Conservation (phyloP, 23 tunicate species). For the Halocynthia aurantium region DNA sequence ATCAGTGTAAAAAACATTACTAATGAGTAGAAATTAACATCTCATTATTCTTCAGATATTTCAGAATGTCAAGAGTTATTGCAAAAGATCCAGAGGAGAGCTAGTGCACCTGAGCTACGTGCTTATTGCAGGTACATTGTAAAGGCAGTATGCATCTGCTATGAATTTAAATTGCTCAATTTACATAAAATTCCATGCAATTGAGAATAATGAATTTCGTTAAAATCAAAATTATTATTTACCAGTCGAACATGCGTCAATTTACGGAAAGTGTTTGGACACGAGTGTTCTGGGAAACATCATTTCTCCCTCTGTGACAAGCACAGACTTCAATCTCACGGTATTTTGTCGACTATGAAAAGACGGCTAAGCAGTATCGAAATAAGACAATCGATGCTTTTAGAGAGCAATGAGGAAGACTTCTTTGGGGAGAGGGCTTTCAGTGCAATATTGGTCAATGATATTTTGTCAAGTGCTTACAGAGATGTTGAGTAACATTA, state of each 20-base stretch:
- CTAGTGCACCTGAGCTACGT: conserved; percentile 29
- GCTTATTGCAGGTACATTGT: conserved; percentile 7
- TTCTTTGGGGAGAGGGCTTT: background rate
- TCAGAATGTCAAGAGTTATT: background rate
- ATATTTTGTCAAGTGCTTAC: conserved; percentile 22
- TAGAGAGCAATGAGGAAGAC: conserved; percentile 8
- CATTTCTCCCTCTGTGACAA: background rate
- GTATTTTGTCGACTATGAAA: background rate
- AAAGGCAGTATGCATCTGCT: background rate
- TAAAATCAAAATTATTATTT: no score
- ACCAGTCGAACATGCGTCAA: background rate
- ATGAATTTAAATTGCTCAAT: background rate
- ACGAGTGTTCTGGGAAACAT: background rate
- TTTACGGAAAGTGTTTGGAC: conserved; percentile 14
- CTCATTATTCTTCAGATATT: conserved; percentile 5
- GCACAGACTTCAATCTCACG: background rate
- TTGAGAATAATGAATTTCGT: background rate
- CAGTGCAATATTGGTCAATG: conserved; percentile 16
- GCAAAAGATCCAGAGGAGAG: conserved; percentile 5
- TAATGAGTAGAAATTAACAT: background rate
- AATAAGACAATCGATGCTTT: background rate
- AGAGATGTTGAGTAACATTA: background rate
- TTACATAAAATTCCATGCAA: conserved; percentile 1
- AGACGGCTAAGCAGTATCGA: conserved; percentile 20
- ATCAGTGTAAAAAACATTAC: background rate